Conservation (phyloP, 2,113 vertebrate genomes). For the Caretta caretta region DNA sequence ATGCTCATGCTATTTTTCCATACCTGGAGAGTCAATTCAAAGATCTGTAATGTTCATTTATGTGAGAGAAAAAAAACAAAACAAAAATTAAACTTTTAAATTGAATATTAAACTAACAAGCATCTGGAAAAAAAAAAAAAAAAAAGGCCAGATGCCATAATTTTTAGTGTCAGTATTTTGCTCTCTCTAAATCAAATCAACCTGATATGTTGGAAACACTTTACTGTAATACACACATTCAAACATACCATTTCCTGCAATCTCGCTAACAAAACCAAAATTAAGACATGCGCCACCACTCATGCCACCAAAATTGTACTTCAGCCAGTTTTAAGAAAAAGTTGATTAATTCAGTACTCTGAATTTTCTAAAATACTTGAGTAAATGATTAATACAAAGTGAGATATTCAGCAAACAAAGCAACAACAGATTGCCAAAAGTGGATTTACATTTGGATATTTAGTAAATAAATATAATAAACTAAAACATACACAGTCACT, state of each 20-base stretch:
- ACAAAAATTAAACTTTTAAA: constrained; percentile 50
- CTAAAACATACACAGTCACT: neutral
- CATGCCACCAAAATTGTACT: neutral
- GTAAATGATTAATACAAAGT: neutral
- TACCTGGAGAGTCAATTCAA: constrained; percentile 91
- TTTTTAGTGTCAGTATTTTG: neutral
- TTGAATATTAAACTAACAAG: neutral
- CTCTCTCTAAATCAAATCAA: neutral
- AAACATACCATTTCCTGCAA: neutral
- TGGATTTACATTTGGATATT: neutral
- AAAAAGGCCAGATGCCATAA: neutral
- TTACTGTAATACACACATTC: neutral
- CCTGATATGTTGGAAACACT: neutral
- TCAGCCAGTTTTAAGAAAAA: neutral
- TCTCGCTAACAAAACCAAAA: neutral
- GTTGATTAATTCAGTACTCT: neutral
- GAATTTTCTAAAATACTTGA: neutral
- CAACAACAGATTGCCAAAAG: no score
- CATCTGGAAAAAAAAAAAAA: constrained; percentile 25
- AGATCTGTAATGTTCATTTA: constrained; percentile 82
- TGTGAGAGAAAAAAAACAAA: constrained; percentile 18
- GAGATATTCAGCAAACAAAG: neutral
- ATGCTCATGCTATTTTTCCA: constrained; percentile 57
- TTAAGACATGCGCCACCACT: accelerated
- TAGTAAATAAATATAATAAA: neutral